Evolutionary conservation across 2,113 vertebrate species (phyloP).

Genomic region (Desmodus rotundus): DNA sequence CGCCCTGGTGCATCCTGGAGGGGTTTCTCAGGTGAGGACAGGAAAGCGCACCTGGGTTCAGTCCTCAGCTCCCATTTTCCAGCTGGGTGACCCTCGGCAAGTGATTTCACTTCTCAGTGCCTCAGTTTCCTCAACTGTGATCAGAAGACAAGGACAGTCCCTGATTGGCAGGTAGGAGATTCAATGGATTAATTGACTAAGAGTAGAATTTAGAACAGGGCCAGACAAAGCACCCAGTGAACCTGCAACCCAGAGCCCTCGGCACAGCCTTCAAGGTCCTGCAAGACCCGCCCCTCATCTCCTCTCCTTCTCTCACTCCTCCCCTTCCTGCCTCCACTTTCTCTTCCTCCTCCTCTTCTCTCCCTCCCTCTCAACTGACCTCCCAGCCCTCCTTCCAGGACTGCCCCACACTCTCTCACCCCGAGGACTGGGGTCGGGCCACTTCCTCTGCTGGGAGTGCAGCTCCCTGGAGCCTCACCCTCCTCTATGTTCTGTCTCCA

Average conservation of each 20-base stretch:
- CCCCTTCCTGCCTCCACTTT: not conserved
- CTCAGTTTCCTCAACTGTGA: not conserved
- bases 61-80: not conserved
- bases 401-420: too few relatives aligned
- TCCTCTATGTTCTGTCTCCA: not conserved
- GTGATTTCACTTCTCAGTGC: not conserved
- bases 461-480: too few relatives aligned
- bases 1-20: accelerated
- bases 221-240: accelerated
- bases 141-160: not conserved
- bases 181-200: not conserved
- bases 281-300: not conserved
- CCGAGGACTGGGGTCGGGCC: not conserved
- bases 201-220: not conserved
- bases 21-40: not conserved
- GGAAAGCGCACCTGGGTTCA: not conserved
- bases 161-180: not conserved
- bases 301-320: not conserved
- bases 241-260: not conserved
- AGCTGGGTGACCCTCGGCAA: not conserved
- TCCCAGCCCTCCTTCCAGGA: accelerated
- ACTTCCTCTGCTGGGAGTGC: not conserved
- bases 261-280: not conserved
- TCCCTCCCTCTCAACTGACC: not conserved
- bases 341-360: not conserved